Percentiles rank a stretch among this genome's conserved stretches.
phyloP scores from a whole-genome alignment of 1,140 invertebrate species.

The Pseudachorutes palmiensis region DNA sequence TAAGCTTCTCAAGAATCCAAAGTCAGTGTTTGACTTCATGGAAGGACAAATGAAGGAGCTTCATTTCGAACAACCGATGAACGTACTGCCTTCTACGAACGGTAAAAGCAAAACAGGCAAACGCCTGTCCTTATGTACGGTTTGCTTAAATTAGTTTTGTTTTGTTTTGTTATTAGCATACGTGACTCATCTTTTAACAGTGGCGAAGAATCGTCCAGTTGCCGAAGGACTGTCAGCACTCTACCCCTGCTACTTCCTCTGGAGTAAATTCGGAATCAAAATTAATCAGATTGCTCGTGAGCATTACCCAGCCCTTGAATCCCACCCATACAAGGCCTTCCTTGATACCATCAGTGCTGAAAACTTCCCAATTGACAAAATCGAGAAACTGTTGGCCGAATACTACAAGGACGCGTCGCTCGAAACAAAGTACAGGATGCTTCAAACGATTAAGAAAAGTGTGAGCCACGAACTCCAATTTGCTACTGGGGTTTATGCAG shows the following conservation, averaged over 20 bases:
- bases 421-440: not conserved
- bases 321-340: not conserved
- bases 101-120: not conserved
- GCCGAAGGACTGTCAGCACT: not conserved
- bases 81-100: not conserved
- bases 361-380: not conserved
- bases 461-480: not conserved
- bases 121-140: not conserved
- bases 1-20: not conserved
- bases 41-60: not conserved
- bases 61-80: not conserved
- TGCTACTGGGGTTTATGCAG: slow-evolving; percentile 1
- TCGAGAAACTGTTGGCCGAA: not conserved
- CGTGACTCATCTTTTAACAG: too few species aligned
- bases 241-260: slow-evolving; percentile 6
- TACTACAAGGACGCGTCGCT: not conserved
- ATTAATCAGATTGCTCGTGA: not conserved
- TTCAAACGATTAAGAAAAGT: not conserved
- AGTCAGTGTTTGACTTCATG: not conserved
- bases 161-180: not conserved
- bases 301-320: not conserved
- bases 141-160: not conserved
- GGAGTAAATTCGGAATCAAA: not conserved
- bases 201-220: not conserved
- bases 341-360: not conserved